Evolutionary conservation across 2,113 vertebrate species (phyloP), one percentile per base, ranked within the genome.

Genomic region (Emydocephalus ijimae): DNA sequence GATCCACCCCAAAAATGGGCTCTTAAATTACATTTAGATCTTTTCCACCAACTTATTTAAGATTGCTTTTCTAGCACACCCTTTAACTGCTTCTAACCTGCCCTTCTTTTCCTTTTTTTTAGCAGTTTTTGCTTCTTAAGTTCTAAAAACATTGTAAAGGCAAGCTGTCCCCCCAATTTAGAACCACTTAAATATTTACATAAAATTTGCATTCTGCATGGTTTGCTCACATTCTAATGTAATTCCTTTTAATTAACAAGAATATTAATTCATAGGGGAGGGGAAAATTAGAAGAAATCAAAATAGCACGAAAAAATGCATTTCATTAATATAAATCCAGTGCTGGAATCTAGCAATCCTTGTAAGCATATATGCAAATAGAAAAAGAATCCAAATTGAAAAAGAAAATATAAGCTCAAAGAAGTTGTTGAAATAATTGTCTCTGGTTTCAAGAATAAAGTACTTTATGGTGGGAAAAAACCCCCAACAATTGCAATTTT

Each of bases 171-270:
- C 92, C 94, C 43, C 7, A 92, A 95, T 93, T 95, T 93, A 93
- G 4, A 81, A 90, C 92, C 93, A 93, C 50, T 94, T 95, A 96
- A 96, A 97, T 95, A 97, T 96, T 97, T 93, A 95, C 85, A 93
- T 94, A 34, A 95, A 95, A 92, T 93, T 85, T 86, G 91, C 96
- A 93, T 94, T 94, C 93, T 92, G 94, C 95, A 92, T 93, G 92
- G 93, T 95, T 86, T 92, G 94, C 94, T 88, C 89, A 90, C 89
- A 90, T 86, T 88, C 93, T 95, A 64, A 64, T 50, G 90, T 93
- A 92, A 96, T 96, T 94, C 59, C 34, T 0, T 89, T 93, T 96
- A 95, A 95, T 94, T 95, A 95, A 94, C 92, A 93, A 96, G 95
- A 86, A 0, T 92, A 96, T 96, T 96, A 95, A 96, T 96, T 96